Base-by-base conservation (phyloP, 2,888 invertebrate species). In the Drosophila suboccidentalis region DNA sequence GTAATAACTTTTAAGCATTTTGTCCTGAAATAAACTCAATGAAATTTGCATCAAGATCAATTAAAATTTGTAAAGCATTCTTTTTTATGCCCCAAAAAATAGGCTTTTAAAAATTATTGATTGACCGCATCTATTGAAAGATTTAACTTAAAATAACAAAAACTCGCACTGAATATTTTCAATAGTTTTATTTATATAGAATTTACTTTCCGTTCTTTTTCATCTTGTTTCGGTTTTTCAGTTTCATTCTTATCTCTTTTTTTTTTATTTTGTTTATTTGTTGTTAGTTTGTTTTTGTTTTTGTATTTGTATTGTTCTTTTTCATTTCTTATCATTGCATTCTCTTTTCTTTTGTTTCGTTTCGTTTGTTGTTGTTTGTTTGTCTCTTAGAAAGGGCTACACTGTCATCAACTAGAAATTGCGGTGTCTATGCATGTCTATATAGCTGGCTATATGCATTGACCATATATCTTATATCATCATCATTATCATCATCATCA, bases 131-230 rank as follows among this genome's bases (percentile, higher is more conserved):
- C 11, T 32, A 6, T 9, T 49, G 5, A 34, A n/a, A 38, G 2
- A n/a, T 11, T 4, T 11, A 2, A 43, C 2, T 11, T 5, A 51
- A 15, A 39, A 22, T 1, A 13, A 77, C 70, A 81, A 83, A 87
- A 83, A 76, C 49, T 77, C 50, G 46, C 59, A 39, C 41, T 60
- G 68, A 80, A 71, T 80, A 87, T 90, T 90, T 90, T 91, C 85
- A 90, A 88, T 91, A 90, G 89, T 91, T 90, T 91, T 91, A 87
- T 90, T 90, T 91, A 90, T 91, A 91, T 91, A 89, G 91, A 91
- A 90, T 91, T 90, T 90, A 90, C 87, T 88, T 90, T 91, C 80
- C 81, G 69, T 80, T 80, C 78, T 70, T 78, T 74, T 79, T 87
- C 47, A 49, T 79, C 53, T 63, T 77, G 65, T 65, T 69, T 59